phyloP scores from a whole-genome alignment of 2,797 vertebrate genomes.

The Paedocypris micromegethes region DNA sequence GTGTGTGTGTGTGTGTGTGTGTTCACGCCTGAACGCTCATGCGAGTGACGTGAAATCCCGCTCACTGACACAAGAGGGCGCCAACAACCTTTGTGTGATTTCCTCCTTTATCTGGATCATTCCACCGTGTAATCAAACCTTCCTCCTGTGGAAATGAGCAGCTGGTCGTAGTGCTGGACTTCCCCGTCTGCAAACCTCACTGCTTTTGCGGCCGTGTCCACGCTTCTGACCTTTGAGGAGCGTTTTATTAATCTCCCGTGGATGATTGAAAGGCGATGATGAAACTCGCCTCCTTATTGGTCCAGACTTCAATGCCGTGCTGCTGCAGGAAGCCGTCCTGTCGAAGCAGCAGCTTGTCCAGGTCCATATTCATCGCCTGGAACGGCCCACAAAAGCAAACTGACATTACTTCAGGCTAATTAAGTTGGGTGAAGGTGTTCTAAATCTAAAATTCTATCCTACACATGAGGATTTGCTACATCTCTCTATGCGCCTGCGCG shows the following conservation, averaged over 20 bases:
- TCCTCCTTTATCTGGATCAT: too few relatives aligned
- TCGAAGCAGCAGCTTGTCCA: constrained; percentile 68
- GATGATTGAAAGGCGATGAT: not conserved
- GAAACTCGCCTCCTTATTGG: constrained; percentile 70
- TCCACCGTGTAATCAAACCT: constrained; percentile 58
- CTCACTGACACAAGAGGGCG: not conserved
- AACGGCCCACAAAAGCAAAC: not conserved
- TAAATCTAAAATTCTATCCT: too few relatives aligned
- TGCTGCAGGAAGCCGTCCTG: constrained; percentile 69
- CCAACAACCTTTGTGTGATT: not conserved
- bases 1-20: too few relatives aligned
- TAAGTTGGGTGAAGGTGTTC: too few relatives aligned
- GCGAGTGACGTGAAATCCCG: too few relatives aligned
- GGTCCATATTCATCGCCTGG: constrained; percentile 67
- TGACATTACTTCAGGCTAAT: not conserved
- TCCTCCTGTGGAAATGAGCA: constrained; percentile 82
- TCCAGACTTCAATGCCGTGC: constrained; percentile 72
- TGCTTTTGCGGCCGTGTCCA: constrained; percentile 64
- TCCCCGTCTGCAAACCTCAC: constrained; percentile 66
- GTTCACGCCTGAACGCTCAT: too few relatives aligned
- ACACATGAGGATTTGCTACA: too few relatives aligned
- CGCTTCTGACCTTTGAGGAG: constrained; percentile 64
- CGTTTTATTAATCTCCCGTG: not conserved
- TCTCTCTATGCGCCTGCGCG: too few relatives aligned
- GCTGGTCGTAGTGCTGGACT: constrained; percentile 71